Conservation (phyloP, 2,797 vertebrate species). For the Rhinoraja longicauda region DNA sequence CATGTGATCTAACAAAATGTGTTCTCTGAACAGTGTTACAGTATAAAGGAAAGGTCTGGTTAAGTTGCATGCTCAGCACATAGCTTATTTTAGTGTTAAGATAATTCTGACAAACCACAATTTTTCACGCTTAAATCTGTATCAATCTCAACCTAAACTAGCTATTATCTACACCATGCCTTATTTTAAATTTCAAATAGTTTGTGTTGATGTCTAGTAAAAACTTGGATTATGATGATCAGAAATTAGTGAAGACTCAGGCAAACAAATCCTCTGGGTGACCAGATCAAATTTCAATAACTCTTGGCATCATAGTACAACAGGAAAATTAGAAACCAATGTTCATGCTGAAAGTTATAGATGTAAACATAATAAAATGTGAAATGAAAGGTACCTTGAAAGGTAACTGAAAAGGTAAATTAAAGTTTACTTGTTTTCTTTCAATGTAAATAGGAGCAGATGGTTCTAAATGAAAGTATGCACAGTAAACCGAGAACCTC, state of each 20-base stretch:
- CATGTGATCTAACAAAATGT: background rate
- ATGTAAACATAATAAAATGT: background rate
- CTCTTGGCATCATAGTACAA: background rate
- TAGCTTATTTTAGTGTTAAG: background rate
- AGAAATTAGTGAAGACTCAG: background rate
- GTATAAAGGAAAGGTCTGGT: background rate
- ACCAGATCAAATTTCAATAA: no score
- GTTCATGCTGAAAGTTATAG: background rate
- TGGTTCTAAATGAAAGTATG: background rate
- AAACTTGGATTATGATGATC: background rate
- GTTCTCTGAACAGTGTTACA: no score
- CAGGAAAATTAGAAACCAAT: background rate
- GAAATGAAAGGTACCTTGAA: no score
- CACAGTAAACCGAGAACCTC: background rate
- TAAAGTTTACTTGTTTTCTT: background rate
- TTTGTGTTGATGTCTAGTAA: background rate
- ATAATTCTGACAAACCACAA: background rate
- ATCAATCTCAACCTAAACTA: no score
- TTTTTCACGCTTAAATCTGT: background rate
- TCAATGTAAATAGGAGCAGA: background rate
- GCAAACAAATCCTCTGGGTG: background rate
- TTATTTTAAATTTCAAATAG: background rate
- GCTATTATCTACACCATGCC: no score
- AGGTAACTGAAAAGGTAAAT: no score
- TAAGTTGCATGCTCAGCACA: background rate